Evolutionary conservation across 2,888 invertebrate genomes (phyloP).

Genomic region (Ormia ochracea): DNA sequence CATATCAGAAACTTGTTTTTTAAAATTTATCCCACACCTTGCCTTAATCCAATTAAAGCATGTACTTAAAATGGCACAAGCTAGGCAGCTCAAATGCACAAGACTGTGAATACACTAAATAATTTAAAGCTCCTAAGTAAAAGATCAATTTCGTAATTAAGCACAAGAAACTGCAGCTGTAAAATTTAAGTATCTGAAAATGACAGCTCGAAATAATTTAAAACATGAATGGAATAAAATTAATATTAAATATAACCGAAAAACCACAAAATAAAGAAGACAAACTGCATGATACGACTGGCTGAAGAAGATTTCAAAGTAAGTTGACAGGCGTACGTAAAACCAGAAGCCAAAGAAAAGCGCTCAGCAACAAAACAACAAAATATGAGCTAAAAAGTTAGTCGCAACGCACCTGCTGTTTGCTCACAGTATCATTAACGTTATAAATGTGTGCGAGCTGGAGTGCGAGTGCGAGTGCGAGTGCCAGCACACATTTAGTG

Average conservation of each 20-base stretch:
- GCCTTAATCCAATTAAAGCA: no score
- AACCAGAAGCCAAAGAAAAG: conserved; percentile 50
- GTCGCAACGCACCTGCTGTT: conserved; percentile 42
- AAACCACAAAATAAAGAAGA: conserved; percentile 38
- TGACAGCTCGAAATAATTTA: neutral
- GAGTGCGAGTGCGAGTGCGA: no score
- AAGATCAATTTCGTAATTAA: neutral
- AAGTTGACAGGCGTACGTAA: conserved; percentile 53
- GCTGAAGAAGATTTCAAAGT: conserved; percentile 41
- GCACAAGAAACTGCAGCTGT: conserved; percentile 34
- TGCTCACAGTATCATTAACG: neutral
- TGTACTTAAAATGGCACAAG: no score
- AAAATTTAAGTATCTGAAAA: neutral
- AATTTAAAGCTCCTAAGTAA: neutral
- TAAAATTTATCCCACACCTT: no score
- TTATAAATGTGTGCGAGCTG: no score
- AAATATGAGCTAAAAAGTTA: neutral
- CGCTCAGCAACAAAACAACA: neutral
- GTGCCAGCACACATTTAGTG: no score
- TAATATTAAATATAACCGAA: conserved; percentile 41
- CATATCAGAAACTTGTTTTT: no score
- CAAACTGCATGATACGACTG: neutral
- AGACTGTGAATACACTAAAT: no score
- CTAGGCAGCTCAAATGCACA: no score
- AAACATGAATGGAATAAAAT: conserved; percentile 17